Percentiles rank a stretch among this genome's conserved stretches.
Evolutionary conservation across 1,140 invertebrate genomes (phyloP).

Genomic region (Panonychus citri): DNA sequence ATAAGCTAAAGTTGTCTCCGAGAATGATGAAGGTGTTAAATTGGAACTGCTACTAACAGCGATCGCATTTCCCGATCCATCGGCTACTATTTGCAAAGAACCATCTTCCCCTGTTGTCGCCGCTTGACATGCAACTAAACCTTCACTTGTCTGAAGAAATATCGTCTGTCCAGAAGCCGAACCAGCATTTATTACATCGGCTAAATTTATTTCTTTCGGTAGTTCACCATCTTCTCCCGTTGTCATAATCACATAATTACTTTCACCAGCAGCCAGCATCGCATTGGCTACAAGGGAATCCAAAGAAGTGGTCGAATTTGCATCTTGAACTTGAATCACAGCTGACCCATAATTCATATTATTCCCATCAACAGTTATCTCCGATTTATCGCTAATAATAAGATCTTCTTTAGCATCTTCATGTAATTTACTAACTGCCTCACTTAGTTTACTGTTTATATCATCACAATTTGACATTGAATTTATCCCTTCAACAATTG

Average conservation of each 20-base stretch:
- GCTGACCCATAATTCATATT: not conserved
- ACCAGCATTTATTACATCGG: not conserved
- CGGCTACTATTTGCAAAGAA: not conserved
- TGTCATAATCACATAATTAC: conserved; percentile 6
- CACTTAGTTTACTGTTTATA: too few species aligned
- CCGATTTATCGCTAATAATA: too few species aligned
- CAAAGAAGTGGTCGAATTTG: not conserved
- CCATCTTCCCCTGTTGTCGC: conserved; percentile 1
- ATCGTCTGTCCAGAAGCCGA: not conserved
- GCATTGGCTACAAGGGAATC: not conserved
- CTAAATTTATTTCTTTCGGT: conserved; percentile 3
- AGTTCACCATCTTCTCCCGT: not conserved
- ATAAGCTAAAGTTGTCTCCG: conserved; percentile 1
- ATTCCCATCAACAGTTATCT: not conserved
- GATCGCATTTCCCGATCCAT: not conserved
- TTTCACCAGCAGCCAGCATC: not conserved
- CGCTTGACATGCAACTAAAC: conserved; percentile 2
- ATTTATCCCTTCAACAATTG: too few species aligned
- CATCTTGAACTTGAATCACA: conserved; percentile 6
- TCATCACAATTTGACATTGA: too few species aligned
- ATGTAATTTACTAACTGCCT: too few species aligned
- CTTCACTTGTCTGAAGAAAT: conserved; percentile 4
- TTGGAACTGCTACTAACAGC: not conserved
- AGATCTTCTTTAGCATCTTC: too few species aligned
- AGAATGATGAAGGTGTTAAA: not conserved